Evolutionary conservation across 2,888 invertebrate genomes (phyloP), one percentile per base, ranked within the genome.

Genomic region (Nemurella pictetii): DNA sequence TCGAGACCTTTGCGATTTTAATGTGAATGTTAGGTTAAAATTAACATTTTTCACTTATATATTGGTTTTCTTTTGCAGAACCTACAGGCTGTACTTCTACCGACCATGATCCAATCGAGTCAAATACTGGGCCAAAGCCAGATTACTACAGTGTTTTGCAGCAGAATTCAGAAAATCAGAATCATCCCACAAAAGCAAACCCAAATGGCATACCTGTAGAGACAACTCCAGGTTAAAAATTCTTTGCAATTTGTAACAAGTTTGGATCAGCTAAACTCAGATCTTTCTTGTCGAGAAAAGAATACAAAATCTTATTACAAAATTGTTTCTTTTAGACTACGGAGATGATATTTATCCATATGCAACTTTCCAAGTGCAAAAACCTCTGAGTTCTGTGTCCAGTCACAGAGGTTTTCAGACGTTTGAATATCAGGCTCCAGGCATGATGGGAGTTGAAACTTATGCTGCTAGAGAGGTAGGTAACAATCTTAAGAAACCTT

Each of bases 321-420:
- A 78, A 26, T 4, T 80, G 20, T 29, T 20, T 83, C 2, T 85
- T 86, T 36, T 84, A 87, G 87, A 87, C 73, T 87, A 87, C 86
- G 87, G 84, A n/a, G 87, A 87, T 35, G 87, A 87, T 73, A 87
- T 87, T 75, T 87, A 87, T 75, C 87, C 87, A 9, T 87, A 87
- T 83, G 87, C 87, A 27, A 87, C 87, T 15, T 87, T 87, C 84
- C 87, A 87, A 87, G 86, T 85, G 7, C 75, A 75, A 75, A 87
- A 87, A 84, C 85, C 80, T 15, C 25, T 80, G 55, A 27, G 55
- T 72, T 85, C 86, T 25, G 86, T 85, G 26, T 85, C 86, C 9
- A 85, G 86, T 84, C 86, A 86, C 30, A 77, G 86, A 25, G 87
- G 85, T 32, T 87, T 87, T 78, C 87, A 87, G 35, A 87, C 87